Evolutionary conservation across 2,888 invertebrate species (phyloP).

Genomic region (Gymnoscelis rufifasciata): DNA sequence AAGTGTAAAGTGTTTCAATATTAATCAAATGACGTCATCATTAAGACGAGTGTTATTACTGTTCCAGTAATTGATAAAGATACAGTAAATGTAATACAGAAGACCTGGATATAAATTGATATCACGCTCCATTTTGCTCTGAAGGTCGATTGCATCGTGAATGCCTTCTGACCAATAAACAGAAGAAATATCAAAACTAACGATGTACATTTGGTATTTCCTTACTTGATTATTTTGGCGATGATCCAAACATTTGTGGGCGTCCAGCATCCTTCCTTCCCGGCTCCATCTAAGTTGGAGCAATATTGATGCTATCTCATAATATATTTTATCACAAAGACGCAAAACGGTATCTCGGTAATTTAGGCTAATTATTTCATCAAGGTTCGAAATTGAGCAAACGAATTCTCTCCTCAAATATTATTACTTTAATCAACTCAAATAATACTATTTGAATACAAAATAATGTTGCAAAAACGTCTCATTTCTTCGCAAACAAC

Average conservation of each 20-base stretch:
- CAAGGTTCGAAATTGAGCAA: neutral
- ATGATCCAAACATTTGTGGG: constrained; percentile 52
- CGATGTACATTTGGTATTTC: constrained; percentile 47
- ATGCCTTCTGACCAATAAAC: constrained; percentile 50
- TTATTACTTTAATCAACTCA: constrained; percentile 17
- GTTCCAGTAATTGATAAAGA: constrained; percentile 20
- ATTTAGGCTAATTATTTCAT: constrained; percentile 5
- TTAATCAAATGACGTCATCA: constrained; percentile 34
- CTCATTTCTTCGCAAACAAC: constrained; percentile 21
- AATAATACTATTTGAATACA: constrained; percentile 14
- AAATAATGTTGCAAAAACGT: constrained; percentile 22
- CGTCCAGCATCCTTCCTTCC: constrained; percentile 42
- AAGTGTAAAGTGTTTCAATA: constrained; percentile 31
- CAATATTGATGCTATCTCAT: constrained; percentile 42
- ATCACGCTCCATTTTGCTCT: constrained; percentile 41
- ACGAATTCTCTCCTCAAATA: constrained; percentile 10
- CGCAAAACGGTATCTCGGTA: constrained; percentile 14
- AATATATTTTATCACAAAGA: constrained; percentile 35
- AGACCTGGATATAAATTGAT: constrained; percentile 33
- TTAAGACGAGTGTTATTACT: constrained; percentile 28
- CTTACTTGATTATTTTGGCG: constrained; percentile 68
- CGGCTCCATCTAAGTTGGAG: constrained; percentile 41
- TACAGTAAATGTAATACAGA: constrained; percentile 16
- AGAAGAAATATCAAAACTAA: constrained; percentile 50
- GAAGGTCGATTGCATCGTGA: constrained; percentile 53